Percentiles rank a stretch among this genome's conserved stretches.
Conservation (phyloP, 2,888 invertebrate genomes). For the Drosophila conformis region DNA sequence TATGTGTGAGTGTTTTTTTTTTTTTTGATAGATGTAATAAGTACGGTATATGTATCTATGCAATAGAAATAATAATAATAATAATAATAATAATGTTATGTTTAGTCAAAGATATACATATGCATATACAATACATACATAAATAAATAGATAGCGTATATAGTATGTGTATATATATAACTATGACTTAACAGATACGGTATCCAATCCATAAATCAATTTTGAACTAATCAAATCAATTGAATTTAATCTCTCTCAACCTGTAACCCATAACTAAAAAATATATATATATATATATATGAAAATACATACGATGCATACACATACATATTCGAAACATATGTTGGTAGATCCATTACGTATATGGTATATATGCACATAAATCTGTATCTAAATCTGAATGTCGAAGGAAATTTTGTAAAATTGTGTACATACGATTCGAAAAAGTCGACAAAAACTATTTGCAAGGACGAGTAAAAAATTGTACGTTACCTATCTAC, state of each 20-base stretch:
- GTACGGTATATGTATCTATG: slow-evolving; percentile 22
- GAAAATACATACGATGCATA: slow-evolving; percentile 2
- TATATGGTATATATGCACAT: slow-evolving; percentile 14
- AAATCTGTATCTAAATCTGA: slow-evolving; percentile 8
- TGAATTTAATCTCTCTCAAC: slow-evolving; percentile 37
- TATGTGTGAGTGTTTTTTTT: slow-evolving; percentile 30
- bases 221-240: slow-evolving; percentile 32
- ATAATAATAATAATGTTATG: slow-evolving; percentile 6
- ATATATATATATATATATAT: slow-evolving; percentile 2
- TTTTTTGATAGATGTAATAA: slow-evolving; percentile 23
- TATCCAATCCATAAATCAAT: slow-evolving; percentile 30
- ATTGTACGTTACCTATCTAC: slow-evolving; percentile 9
- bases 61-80: slow-evolving; percentile 10
- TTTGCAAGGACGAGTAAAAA: slow-evolving; percentile 1
- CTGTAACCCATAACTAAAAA: slow-evolving; percentile 6
- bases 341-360: background rate
- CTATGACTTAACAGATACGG: slow-evolving; percentile 13
- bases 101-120: slow-evolving; percentile 16
- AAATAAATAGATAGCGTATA: slow-evolving; percentile 5
- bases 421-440: slow-evolving; percentile 29
- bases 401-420: slow-evolving; percentile 17
- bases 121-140: slow-evolving; percentile 4
- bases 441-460: slow-evolving; percentile 10
- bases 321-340: background rate
- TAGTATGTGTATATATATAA: background rate